A percentile compares a stretch with the other conserved stretches of the same genome.
Conservation (phyloP, 37 sponge, comb jelly and placozoan genomes). For the Hormiphora californensis region DNA sequence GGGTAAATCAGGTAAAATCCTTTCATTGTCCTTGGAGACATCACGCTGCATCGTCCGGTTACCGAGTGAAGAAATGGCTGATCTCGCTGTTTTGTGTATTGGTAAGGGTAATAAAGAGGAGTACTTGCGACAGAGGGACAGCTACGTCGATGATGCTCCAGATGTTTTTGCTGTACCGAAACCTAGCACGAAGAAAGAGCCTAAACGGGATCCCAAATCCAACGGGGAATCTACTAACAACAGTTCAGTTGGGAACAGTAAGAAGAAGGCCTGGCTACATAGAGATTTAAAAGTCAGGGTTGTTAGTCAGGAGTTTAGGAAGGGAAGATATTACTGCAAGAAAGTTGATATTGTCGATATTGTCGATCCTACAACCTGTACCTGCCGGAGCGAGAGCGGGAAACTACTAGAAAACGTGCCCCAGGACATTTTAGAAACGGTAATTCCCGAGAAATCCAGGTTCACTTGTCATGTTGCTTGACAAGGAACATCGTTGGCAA, state of each 20-base stretch:
- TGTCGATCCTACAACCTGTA: slow-evolving; percentile 63
- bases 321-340: slow-evolving; percentile 29
- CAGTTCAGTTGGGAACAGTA: background rate
- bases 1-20: slow-evolving; percentile 8
- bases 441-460: slow-evolving; percentile 10
- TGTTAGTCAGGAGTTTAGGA: background rate
- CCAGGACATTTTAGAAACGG: slow-evolving; percentile 14
- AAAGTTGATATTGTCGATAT: slow-evolving; percentile 83
- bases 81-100: slow-evolving; percentile 9
- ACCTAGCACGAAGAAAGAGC: background rate
- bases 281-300: slow-evolving; percentile 30
- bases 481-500: background rate
- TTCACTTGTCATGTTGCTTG: background rate
- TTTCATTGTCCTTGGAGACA: slow-evolving; percentile 39
- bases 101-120: background rate
- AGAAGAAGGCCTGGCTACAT: background rate
- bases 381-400: slow-evolving; percentile 73
- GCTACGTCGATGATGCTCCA: background rate
- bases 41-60: slow-evolving; percentile 27
- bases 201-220: background rate
- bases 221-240: background rate
- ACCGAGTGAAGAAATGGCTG: slow-evolving; percentile 11
- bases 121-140: slow-evolving; percentile 3
- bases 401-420: slow-evolving; percentile 69
- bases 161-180: slow-evolving; percentile 1